Evolutionary conservation across 2,797 vertebrate genomes (phyloP), one percentile per base, ranked within the genome.

Genomic region (Notolepis coatsorum): DNA sequence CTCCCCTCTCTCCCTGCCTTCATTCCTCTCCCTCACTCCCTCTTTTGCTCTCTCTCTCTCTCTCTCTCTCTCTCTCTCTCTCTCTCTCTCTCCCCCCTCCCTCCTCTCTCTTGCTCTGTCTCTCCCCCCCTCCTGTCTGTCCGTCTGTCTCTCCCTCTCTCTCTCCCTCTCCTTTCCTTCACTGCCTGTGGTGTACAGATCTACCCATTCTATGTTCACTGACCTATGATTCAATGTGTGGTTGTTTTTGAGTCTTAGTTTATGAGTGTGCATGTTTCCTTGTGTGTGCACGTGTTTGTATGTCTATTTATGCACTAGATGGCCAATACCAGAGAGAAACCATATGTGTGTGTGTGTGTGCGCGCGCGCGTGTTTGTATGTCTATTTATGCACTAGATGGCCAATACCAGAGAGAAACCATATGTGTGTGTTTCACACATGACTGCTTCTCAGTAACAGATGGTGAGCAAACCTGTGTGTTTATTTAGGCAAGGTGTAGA

Each of bases 401-500:
- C 7, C 20, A 35, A 8, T 12, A 5, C 21, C 6, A 39, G 47
- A 35, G 31, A 35, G 2, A 2, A 12, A 12, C 7, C 31, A 6
- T 56, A 30, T 71, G 33, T 28, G 56, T 50, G 21, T 64, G 63
- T 66, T 68, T 76, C 67, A 78, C 73, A 66, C 84, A 75, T 62
- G 76, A 75, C 48, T 39, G 82, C 77, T 87, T 59, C 75, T 80
- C 71, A 28, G 77, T 78, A 85, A 85, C 88, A 91, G 88, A 89
- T 89, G 88, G 89, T 67, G 75, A 47, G 71, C 71, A 68, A 81
- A 85, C 85, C 82, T 78, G 80, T 76, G 75, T 87, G 84, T 87
- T 88, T 88, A 67, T 82, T 81, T 77, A 82, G 85, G 69, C 70
- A 55, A 73, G 71, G 81, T 61, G 76, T 66, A 73, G 75, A 41